Percentiles rank a stretch among this genome's conserved stretches.
phyloP scores from a whole-genome alignment of 2,888 invertebrate genomes.

The Deilephila porcellus region DNA sequence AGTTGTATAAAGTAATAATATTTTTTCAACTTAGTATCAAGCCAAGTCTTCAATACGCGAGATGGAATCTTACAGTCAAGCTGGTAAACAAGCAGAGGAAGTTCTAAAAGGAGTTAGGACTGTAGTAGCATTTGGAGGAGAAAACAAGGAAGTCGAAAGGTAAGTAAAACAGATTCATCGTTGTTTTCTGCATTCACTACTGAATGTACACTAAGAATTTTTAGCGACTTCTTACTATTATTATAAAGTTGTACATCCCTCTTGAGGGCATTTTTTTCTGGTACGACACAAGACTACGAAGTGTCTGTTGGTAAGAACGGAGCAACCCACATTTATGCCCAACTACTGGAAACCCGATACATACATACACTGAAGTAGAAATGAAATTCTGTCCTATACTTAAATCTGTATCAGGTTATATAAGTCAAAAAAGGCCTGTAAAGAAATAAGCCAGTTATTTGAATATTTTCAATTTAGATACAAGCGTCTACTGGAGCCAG shows the following conservation, averaged over 20 bases:
- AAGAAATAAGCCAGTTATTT: not conserved
- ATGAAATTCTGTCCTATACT: no score
- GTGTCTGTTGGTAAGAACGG: not conserved
- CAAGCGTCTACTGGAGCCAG: conserved; percentile 83
- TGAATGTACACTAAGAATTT: no score
- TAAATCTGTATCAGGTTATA: no score
- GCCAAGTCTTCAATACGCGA: conserved; percentile 87
- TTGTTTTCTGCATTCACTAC: not conserved
- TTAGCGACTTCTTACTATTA: no score
- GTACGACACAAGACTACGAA: not conserved
- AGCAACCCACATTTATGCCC: no score
- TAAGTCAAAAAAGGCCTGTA: no score
- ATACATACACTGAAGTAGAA: no score
- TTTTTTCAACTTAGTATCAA: conserved; percentile 72
- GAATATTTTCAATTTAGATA: conserved; percentile 66
- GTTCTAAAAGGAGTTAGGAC: conserved; percentile 90
- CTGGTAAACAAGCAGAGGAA: conserved; percentile 91
- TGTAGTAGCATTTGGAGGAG: conserved; percentile 91
- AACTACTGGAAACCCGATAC: no score
- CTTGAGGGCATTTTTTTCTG: no score
- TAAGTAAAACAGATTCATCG: conserved; percentile 53
- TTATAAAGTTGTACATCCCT: no score
- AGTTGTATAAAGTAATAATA: not conserved
- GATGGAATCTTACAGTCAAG: conserved; percentile 90
- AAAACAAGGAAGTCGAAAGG: conserved; percentile 88